Evolutionary conservation across 1,140 invertebrate species (phyloP).

Genomic region (Monochamus saltuarius): DNA sequence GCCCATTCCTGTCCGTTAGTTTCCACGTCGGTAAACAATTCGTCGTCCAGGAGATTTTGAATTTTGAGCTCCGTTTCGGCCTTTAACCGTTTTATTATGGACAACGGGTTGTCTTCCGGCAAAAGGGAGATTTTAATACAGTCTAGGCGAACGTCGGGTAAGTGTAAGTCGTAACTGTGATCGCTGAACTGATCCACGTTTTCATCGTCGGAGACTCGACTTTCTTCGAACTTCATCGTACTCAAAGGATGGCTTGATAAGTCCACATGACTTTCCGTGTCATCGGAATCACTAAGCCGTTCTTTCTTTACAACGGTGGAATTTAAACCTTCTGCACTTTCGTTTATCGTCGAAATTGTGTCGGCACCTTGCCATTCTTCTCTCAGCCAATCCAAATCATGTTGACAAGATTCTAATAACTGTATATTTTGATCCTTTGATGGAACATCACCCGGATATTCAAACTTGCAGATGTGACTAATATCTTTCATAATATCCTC

Average conservation of each 20-base stretch:
- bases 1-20: not conserved
- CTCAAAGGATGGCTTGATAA: too few relatives aligned
- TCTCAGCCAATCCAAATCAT: not conserved
- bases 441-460: not conserved
- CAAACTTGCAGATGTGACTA: not conserved
- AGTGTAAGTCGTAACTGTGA: too few relatives aligned
- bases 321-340: not conserved
- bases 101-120: not conserved
- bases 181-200: too few relatives aligned
- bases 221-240: too few relatives aligned
- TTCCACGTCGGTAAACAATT: not conserved
- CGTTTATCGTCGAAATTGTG: not conserved
- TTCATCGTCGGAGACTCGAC: too few relatives aligned
- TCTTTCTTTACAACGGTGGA: too few relatives aligned
- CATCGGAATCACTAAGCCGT: too few relatives aligned
- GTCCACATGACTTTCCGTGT: too few relatives aligned
- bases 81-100: not conserved
- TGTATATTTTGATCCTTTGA: too few relatives aligned
- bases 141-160: too few relatives aligned
- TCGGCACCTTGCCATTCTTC: not conserved
- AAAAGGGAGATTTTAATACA: not conserved
- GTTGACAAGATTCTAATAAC: too few relatives aligned
- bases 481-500: slow-evolving; percentile 16
- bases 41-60: not conserved
- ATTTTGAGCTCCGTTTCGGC: not conserved